Evolutionary conservation across 2,888 invertebrate species (phyloP), one percentile per base, ranked within the genome.

Genomic region (Apoderus coryli): DNA sequence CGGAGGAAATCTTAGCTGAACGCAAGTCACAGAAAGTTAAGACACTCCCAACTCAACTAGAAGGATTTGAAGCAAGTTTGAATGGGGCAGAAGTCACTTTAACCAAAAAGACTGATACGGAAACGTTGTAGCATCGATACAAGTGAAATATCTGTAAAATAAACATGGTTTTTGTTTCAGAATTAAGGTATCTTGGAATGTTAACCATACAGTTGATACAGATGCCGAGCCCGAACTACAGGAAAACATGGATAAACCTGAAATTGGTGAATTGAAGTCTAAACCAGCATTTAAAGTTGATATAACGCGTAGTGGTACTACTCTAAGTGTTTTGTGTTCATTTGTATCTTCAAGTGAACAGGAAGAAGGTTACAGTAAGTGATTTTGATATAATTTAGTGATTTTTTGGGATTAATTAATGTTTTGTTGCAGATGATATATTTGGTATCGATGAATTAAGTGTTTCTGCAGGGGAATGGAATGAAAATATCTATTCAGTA

Each of bases 401-500:
- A 7, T 19, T 6, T 27, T 33, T 16, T 30, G 31, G 10, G 26
- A 27, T 16, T 29, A 32, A 33, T 22, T 23, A 35, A 40, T 29
- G 14, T 30, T 34, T 33, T 39, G 40, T 66, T 65, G 9, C 54
- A 85, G 84, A 77, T 64, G 92, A 92, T 50, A 65, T 85, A 7
- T 92, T 89, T 52, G 81, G 85, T 27, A 92, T 96, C 44, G 89
- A 93, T 50, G 95, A 96, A 62, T 68, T 96, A 36, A 78, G 88
- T 3, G 67, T 95, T 36, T 88, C 75, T 54, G 72, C 84, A 42
- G 89, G 89, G 10, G 82, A 88, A 46, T 82, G 80, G 72, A 76
- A 75, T 36, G 86, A 90, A 39, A 81, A 81, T 48, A 72, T 79
- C 7, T 88, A 89, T 47, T 77, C 86, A 3, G 89, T 93, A 4